Conservation (phyloP, 2,888 invertebrate genomes). For the Dicyrtomina minuta region DNA sequence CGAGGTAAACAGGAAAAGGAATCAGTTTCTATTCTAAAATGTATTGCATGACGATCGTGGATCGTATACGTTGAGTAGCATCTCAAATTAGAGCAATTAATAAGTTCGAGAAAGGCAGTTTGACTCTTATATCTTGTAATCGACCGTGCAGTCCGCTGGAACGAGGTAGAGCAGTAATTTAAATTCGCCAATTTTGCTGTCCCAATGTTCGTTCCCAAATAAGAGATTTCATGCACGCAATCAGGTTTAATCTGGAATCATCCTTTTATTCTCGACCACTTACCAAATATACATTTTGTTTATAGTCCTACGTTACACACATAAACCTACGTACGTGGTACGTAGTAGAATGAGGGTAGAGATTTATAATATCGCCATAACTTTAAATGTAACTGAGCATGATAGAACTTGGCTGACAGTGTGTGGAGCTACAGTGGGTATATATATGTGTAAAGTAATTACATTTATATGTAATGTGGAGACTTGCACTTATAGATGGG, state of each 20-base stretch:
- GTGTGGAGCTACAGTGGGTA: too few relatives aligned
- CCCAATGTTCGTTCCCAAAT: constrained; percentile 14
- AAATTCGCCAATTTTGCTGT: constrained; percentile 9
- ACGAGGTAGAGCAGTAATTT: constrained; percentile 4
- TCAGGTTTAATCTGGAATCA: constrained; percentile 21
- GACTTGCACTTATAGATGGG: too few relatives aligned
- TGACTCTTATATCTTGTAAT: not conserved
- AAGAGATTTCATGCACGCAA: constrained; percentile 24
- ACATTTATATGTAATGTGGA: too few relatives aligned
- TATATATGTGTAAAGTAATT: too few relatives aligned
- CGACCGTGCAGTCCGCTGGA: not conserved
- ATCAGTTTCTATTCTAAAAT: not conserved
- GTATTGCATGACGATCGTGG: not conserved
- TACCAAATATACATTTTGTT: too few relatives aligned
- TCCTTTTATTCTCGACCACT: not conserved
- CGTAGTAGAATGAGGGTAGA: not conserved
- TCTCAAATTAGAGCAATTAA: constrained; percentile 6
- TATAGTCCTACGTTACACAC: not conserved
- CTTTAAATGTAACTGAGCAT: too few relatives aligned
- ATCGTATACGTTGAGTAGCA: not conserved
- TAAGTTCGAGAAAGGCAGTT: not conserved
- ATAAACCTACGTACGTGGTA: not conserved
- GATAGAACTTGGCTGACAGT: too few relatives aligned
- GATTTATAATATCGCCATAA: not conserved
- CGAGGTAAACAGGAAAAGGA: not conserved